phyloP scores from a whole-genome alignment of 2,797 vertebrate species.

The Ctenosaura bakeri region DNA sequence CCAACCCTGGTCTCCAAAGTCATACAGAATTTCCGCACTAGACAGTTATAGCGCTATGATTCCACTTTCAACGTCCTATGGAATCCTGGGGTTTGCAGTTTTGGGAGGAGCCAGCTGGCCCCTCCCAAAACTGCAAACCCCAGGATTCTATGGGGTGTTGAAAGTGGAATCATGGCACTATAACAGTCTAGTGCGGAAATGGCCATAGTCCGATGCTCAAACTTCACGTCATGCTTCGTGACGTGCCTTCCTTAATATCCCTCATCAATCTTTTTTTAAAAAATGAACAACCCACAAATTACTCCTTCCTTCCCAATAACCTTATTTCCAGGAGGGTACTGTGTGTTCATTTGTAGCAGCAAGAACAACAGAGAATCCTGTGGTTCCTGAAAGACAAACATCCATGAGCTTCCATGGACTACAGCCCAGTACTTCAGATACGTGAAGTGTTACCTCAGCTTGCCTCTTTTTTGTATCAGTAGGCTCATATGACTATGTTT shows the following conservation, averaged over 20 bases:
- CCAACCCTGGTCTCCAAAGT: too few relatives aligned
- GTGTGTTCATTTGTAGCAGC: background rate
- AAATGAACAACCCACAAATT: too few relatives aligned
- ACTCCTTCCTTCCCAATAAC: background rate
- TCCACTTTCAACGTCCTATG: too few relatives aligned
- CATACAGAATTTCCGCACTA: too few relatives aligned
- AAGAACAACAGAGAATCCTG: background rate
- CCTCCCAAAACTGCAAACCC: too few relatives aligned
- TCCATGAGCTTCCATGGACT: background rate
- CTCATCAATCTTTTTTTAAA: background rate
- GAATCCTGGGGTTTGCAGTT: too few relatives aligned
- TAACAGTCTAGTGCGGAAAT: too few relatives aligned
- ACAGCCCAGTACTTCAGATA: background rate
- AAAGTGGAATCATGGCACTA: too few relatives aligned
- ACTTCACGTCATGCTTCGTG: background rate
- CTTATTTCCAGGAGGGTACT: background rate
- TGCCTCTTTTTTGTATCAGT: background rate
- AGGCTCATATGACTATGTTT: background rate
- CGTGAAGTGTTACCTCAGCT: background rate
- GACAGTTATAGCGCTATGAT: too few relatives aligned
- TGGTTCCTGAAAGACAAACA: background rate
- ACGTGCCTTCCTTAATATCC: background rate
- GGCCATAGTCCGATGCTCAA: too few relatives aligned
- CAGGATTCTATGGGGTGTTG: too few relatives aligned
- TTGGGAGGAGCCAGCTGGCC: too few relatives aligned